Percentiles rank a stretch among this genome's conserved stretches.
Evolutionary conservation across 1,140 invertebrate genomes (phyloP).

Genomic region (Gryon sp.): DNA sequence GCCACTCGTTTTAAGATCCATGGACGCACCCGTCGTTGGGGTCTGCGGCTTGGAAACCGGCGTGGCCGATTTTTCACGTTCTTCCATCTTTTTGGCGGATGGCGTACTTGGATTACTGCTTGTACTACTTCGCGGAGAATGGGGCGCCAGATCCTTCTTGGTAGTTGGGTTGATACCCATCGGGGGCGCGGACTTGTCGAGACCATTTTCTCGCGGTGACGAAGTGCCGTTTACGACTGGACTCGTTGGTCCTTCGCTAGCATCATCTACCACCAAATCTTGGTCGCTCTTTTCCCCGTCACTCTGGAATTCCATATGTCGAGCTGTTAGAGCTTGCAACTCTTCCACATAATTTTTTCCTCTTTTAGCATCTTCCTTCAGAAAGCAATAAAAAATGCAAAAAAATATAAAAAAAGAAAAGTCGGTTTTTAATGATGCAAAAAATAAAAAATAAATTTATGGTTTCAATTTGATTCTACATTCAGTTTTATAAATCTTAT

Average conservation of each 20-base stretch:
- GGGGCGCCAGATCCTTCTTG: constrained; percentile 81
- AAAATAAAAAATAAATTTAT: constrained; percentile 42
- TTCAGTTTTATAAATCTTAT: background rate
- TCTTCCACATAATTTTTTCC: constrained; percentile 60
- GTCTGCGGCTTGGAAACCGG: constrained; percentile 94
- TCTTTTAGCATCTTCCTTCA: constrained; percentile 61
- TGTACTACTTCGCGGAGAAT: constrained; percentile 86
- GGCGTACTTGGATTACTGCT: constrained; percentile 88
- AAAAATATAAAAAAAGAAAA: constrained; percentile 33
- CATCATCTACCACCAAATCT: constrained; percentile 97
- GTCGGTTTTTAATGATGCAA: constrained; percentile 34
- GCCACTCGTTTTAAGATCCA: constrained; percentile 76
- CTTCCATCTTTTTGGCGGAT: constrained; percentile 87
- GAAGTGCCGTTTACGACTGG: constrained; percentile 83
- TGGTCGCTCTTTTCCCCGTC: constrained; percentile 98
- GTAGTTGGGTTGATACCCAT: constrained; percentile 76
- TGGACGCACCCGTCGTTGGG: constrained; percentile 84
- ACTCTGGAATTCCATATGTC: constrained; percentile 85
- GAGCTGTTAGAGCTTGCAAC: constrained; percentile 57
- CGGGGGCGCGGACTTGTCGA: constrained; percentile 81
- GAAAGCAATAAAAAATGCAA: constrained; percentile 48
- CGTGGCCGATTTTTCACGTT: constrained; percentile 90
- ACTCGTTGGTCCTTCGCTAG: constrained; percentile 84
- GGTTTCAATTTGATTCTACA: background rate
- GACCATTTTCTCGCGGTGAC: constrained; percentile 90